phyloP scores from a whole-genome alignment of 2,113 vertebrate species.

The Tretioscincus oriximinensis region DNA sequence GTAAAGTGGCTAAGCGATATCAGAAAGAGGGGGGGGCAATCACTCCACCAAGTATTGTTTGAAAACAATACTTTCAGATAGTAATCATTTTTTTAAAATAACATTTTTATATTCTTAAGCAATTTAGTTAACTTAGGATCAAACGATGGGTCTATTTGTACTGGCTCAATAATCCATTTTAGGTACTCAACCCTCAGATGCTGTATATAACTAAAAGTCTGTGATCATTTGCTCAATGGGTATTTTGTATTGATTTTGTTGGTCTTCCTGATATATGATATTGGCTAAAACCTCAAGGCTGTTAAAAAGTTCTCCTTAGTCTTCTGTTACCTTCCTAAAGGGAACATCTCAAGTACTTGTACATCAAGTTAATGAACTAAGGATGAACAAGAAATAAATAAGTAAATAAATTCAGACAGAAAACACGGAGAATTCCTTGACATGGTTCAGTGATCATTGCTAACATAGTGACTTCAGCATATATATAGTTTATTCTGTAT shows the following conservation, averaged over 20 bases:
- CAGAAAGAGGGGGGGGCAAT: too few species aligned
- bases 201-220: background rate
- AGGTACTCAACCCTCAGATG: background rate
- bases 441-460: background rate
- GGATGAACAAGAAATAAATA: background rate
- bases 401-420: background rate
- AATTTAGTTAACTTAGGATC: too few species aligned
- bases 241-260: conserved; percentile 5
- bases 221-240: background rate
- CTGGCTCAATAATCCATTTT: too few species aligned
- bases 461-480: too few species aligned
- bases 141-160: too few species aligned
- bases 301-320: background rate
- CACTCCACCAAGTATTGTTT: too few species aligned
- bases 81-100: too few species aligned
- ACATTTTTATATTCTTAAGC: too few species aligned
- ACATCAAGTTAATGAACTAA: conserved; percentile 4
- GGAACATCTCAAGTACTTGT: background rate
- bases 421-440: background rate
- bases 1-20: too few species aligned
- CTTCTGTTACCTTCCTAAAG: background rate
- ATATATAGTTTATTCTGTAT: background rate
- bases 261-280: background rate
- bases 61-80: too few species aligned
- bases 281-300: background rate